Base-by-base conservation (phyloP, 2,888 invertebrate genomes). In the Platycheirus rosarum region DNA sequence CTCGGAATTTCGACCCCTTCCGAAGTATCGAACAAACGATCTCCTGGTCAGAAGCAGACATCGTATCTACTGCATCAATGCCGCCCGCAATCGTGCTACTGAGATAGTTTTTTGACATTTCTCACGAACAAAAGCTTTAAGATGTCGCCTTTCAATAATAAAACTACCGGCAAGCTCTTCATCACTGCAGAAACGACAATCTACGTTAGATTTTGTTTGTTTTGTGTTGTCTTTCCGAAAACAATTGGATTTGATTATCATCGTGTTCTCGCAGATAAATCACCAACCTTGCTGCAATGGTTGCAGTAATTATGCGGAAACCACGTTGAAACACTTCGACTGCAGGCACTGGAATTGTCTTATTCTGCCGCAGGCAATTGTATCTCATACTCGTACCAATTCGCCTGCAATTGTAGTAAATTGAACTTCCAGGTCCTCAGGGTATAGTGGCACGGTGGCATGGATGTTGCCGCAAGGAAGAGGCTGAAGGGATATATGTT, bases 231-330 rank as follows among this genome's bases (percentile, higher is more conserved):
- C 18, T 62, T 48, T 57, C 18, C 13, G 40, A 76, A 80, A 66
- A 80, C 80, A 80, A 80, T 80, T 55, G 80, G 48, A 60, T 66
- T 70, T 80, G 80, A 79, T 79, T 69, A 65, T 40, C 51, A 80
- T 75, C 76, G 35, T 46, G 48, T 62, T 70, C 53, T 71, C 29
- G 65, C 57, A 70, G 62, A 82, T 82, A 82, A 82, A 82, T 82
- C 82, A 82, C 82, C 77, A 32, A 71, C 68, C 68, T 71, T 68
- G 63, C 49, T 57, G 63, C 44, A 82, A 73, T 63, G 40, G 49
- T 51, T 77, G 77, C 68, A 77, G 77, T 82, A 82, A 82, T 82
- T 82, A 82, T 82, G 82, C 77, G 82, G 82, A 77, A 82, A 82
- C 77, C 66, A 71, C 62, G 62, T 68, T 49, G 62, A 60, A 70